Base-by-base conservation (phyloP, 2,113 vertebrate genomes). In the Phoenicopterus ruber region DNA sequence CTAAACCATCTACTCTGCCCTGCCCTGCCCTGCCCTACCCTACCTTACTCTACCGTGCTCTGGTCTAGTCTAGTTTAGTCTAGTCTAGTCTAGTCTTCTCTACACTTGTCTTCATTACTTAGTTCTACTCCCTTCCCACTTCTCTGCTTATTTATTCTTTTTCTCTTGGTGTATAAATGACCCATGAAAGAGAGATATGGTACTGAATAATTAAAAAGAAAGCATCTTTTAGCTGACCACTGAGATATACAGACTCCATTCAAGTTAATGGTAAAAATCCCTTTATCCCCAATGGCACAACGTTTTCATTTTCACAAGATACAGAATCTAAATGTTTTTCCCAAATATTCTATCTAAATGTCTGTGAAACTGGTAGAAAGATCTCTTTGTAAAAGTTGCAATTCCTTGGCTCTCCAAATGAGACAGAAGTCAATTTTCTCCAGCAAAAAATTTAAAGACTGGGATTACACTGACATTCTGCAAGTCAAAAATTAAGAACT, bases 141-240 rank as follows among this genome's bases (percentile, higher is more conserved):
- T 65, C 42, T 58, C 26, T 72, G 9, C 3, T 17, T 55, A 2
- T 25, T 78, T 82, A 38, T 76, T 32, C 7, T 62, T 46, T 69
- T 82, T 63, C 11, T 88, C 7, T 58, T 65, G 3, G 7, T 62
- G 14, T 47, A 46, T 57, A 61, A 77, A 47, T 34, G 15, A 44
- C 14, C 15, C 42, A 40, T 0, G 1, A 52, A 66, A 85, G n/a
- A 59, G 26, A 32, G 3, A 69, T 8, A 24, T 5, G 1, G 5
- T 49, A 32, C 10, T 14, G 8, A 90, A 2, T 61, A 44, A 88
- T 29, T 54, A 82, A 72, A 71, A 93, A 22, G 13, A 72, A 54
- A 42, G 16, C 5, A 66, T 26, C 19, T 81, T 92, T 80, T 49
- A 83, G 14, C 3, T 76, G 13, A 24, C 34, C 69, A 65, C 18